Conservation (phyloP, 2,888 invertebrate species). For the Antheraea yamamai region DNA sequence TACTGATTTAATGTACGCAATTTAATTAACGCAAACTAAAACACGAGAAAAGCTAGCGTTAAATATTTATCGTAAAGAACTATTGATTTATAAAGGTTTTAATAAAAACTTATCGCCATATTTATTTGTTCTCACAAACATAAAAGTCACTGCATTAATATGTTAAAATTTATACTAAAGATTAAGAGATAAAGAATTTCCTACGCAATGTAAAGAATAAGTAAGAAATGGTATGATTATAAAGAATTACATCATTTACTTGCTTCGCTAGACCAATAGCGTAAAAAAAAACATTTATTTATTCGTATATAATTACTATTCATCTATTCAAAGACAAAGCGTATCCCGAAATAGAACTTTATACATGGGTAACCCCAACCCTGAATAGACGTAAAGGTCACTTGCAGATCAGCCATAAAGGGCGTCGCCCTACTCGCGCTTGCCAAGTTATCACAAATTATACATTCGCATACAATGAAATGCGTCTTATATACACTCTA, state of each 20-base stretch:
- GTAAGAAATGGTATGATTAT: not conserved
- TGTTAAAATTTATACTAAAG: not conserved
- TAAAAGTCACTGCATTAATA: not conserved
- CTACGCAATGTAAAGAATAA: not conserved
- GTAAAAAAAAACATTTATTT: no score
- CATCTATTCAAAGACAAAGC: not conserved
- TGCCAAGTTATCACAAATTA: slow-evolving; percentile 29
- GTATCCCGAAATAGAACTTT: not conserved
- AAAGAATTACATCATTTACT: not conserved
- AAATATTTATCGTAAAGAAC: not conserved
- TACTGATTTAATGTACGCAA: not conserved
- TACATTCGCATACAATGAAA: slow-evolving; percentile 5
- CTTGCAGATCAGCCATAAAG: slow-evolving; percentile 61
- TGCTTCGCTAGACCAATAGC: no score
- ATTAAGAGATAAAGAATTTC: not conserved
- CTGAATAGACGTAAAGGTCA: slow-evolving; percentile 59
- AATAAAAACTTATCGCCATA: not conserved
- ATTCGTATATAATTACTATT: not conserved
- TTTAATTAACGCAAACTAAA: not conserved
- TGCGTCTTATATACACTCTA: not conserved
- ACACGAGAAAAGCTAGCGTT: not conserved
- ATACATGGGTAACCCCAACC: slow-evolving; percentile 15
- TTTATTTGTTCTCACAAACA: not conserved
- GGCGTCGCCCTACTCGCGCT: slow-evolving; percentile 58
- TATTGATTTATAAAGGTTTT: not conserved